These are phyloP conservation scores for Erinaceus europaeus DNA, from an alignment of 2,113 vertebrate genomes.

Conservation along the genomic window DNA sequence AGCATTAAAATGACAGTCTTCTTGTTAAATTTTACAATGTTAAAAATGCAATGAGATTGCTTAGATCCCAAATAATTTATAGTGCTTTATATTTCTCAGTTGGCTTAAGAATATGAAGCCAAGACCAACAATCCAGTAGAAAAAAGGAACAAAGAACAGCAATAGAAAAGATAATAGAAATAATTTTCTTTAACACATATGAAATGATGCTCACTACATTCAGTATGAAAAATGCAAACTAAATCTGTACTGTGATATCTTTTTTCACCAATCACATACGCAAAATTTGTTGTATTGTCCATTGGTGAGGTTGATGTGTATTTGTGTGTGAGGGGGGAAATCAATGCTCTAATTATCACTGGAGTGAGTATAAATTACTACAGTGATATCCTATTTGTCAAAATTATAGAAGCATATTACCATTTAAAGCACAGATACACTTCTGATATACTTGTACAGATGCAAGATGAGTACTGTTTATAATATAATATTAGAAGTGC, in stretches of 20 bases:
- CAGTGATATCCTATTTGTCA: not conserved
- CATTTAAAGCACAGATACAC: not conserved
- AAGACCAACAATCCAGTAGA: not conserved
- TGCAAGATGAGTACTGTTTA: no score
- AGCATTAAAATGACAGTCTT: conserved; percentile 74
- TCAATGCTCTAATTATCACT: not conserved
- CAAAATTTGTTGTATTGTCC: no score
- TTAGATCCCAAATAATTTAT: conserved; percentile 72
- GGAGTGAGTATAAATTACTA: no score
- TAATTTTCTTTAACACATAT: not conserved
- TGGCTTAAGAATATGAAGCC: conserved; percentile 29
- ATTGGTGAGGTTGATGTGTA: not conserved
- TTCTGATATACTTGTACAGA: not conserved
- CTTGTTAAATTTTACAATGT: conserved; percentile 76
- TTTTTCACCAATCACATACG: not conserved
- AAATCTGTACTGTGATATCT: no score
- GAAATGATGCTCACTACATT: not conserved
- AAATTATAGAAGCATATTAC: not conserved
- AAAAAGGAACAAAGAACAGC: conserved; percentile 3
- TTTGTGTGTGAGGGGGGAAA: no score
- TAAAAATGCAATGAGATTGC: conserved; percentile 70
- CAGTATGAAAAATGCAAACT: conserved; percentile 20
- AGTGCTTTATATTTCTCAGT: conserved; percentile 46
- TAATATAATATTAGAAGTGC: not conserved
- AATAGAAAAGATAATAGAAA: not conserved